phyloP scores from a whole-genome alignment of 2,888 invertebrate species.

The Tipula unca region DNA sequence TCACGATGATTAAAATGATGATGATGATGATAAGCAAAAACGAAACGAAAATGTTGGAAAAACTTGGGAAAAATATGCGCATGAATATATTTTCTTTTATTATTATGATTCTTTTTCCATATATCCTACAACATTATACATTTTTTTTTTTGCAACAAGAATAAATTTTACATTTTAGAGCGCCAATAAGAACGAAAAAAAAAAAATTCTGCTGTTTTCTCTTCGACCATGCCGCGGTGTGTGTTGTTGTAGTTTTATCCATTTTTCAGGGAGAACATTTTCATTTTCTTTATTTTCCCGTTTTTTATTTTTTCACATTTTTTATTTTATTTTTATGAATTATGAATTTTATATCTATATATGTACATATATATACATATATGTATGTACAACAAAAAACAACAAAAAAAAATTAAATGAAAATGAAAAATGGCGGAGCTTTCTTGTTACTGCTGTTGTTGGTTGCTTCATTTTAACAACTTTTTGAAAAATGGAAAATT shows the following conservation, averaged over 20 bases:
- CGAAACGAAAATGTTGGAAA: neutral
- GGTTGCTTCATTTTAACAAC: neutral
- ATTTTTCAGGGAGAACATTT: conserved; percentile 1
- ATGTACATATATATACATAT: too few relatives aligned
- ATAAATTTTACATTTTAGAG: conserved; percentile 17
- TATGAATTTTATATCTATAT: neutral
- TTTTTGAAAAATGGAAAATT: conserved; percentile 8
- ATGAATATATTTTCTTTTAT: conserved; percentile 18
- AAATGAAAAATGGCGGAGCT: conserved; percentile 4
- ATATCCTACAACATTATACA: neutral
- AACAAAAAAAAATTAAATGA: neutral
- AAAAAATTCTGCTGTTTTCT: neutral
- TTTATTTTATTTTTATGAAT: neutral
- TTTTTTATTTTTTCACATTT: neutral
- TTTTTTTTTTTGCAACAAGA: neutral
- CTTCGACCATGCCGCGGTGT: neutral
- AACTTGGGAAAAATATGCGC: conserved; percentile 17
- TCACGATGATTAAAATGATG: neutral
- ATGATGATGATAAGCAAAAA: conserved; percentile 8
- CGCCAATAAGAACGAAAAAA: conserved; percentile 3
- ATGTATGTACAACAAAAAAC: too few relatives aligned
- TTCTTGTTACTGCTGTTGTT: neutral
- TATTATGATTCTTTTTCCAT: conserved; percentile 15
- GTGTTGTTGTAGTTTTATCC: neutral
- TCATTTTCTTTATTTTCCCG: neutral